Base-by-base conservation (phyloP, 2,797 vertebrate genomes). In the Chloroceryle amazona region DNA sequence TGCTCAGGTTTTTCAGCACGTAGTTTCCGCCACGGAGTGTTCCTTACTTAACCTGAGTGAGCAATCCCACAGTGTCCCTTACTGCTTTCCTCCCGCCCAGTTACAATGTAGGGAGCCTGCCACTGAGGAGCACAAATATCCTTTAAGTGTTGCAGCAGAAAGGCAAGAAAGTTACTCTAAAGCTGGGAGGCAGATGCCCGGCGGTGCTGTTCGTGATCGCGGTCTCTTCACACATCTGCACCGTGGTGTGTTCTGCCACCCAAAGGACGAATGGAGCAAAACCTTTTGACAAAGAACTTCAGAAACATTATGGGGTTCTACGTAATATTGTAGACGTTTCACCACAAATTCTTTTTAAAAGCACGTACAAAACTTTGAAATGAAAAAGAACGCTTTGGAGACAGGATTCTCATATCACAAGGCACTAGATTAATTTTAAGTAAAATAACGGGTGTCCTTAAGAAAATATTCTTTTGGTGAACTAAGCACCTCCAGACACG, bases 181-280 rank as follows among this genome's bases (percentile, higher is more conserved):
- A 67, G 57, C 44, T 3, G 68, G 1, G 29, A 3, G 74, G 81
- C 39, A 58, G 87, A 73, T 21, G 67, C 47, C 55, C 0, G 13
- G 0, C 3, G 15, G 23, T n/a, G 61, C 37, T 25, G 26, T 16
- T 37, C 7, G 13, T 54, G 11, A 2, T 0, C 20, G 37, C 26
- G 18, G 49, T 33, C 52, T 31, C 35, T 25, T 47, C 0, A 8
- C 47, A 2, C 37, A 10, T 3, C 54, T 47, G 76, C 61, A 12
- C 39, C 28, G 68, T 61, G 91, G 96, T 68, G 74, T 72, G 85
- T 95, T 96, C 97, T 97, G 98, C 98, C 97, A 90, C 97, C 98
- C 97, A 89, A 97, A 97, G 98, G 98, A 93, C 20, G 60, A 42
- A 2, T 6, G 18, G 65, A 88, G 97, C 74, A 97, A 90, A 97